Conservation (phyloP, 2,888 invertebrate genomes). For the Galerucella nymphaeae region DNA sequence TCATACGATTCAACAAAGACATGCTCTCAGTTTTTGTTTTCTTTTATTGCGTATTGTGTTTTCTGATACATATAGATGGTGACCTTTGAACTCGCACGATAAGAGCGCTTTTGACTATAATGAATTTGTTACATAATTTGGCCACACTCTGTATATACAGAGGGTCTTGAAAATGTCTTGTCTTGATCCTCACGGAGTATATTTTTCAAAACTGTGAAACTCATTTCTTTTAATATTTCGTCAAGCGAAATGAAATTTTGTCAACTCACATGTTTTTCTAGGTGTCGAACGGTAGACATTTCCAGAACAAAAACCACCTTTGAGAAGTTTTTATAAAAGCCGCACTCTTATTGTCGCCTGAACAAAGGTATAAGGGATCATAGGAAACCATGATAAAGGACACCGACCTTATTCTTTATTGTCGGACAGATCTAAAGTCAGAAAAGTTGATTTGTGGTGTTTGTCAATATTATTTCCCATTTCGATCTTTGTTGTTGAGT, state of each 20-base stretch:
- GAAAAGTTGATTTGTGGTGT: constrained; percentile 29
- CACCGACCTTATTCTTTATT: constrained; percentile 15
- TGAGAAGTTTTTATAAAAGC: constrained; percentile 31
- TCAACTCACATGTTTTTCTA: constrained; percentile 51
- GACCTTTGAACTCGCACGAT: too few relatives aligned
- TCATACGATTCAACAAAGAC: too few relatives aligned
- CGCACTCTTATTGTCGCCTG: constrained; percentile 24
- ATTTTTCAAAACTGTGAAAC: too few relatives aligned
- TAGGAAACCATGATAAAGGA: constrained; percentile 16
- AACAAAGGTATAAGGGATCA: constrained; percentile 24
- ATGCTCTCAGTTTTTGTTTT: too few relatives aligned
- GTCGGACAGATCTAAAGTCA: constrained; percentile 18
- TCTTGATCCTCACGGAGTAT: too few relatives aligned
- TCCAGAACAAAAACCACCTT: constrained; percentile 55
- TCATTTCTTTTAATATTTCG: too few relatives aligned
- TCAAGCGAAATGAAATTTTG: constrained; percentile 50
- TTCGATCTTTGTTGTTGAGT: constrained; percentile 23
- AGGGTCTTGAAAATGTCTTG: too few relatives aligned
- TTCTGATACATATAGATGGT: too few relatives aligned
- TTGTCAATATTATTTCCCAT: constrained; percentile 33
- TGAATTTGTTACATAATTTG: too few relatives aligned
- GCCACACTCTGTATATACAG: too few relatives aligned
- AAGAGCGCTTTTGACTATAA: too few relatives aligned
- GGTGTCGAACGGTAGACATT: constrained; percentile 54
- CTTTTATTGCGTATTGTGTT: too few relatives aligned